A percentile compares a stretch with the other conserved stretches of the same genome.
Evolutionary conservation across 2,113 vertebrate species (phyloP).

Genomic region (Guaruba guarouba): DNA sequence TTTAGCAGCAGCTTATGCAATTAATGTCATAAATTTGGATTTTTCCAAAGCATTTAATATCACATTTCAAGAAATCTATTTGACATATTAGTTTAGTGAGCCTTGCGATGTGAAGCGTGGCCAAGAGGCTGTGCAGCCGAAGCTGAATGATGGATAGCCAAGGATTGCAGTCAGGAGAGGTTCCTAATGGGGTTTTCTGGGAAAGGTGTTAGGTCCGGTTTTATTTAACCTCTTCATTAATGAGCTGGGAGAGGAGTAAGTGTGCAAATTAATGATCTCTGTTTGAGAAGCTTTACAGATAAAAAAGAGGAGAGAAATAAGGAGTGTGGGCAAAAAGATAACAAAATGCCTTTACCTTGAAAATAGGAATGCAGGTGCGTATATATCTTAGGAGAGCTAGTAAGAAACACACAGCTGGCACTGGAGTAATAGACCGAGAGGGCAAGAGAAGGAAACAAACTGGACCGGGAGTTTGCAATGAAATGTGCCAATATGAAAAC

Average conservation of each 20-base stretch:
- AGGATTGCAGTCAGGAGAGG: conserved; percentile 1
- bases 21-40: conserved; percentile 24
- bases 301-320: neutral
- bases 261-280: conserved; percentile 27
- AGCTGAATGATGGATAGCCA: conserved; percentile 49
- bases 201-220: conserved; percentile 7
- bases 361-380: neutral
- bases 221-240: conserved; percentile 63
- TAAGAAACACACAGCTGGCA: neutral
- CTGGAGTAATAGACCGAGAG: neutral
- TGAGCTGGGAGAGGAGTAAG: conserved; percentile 30
- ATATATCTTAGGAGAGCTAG: neutral
- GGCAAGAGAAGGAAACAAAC: neutral
- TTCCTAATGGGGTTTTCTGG: conserved; percentile 39
- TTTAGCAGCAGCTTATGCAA: conserved; percentile 24
- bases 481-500: neutral
- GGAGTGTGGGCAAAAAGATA: neutral
- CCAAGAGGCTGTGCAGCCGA: neutral
- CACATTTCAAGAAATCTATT: conserved; percentile 39
- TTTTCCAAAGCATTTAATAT: conserved; percentile 31
- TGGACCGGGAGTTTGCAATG: neutral
- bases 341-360: neutral
- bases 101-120: neutral
- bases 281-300: neutral
- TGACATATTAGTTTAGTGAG: conserved; percentile 40